Percentiles rank a stretch among this genome's conserved stretches.
Conservation (phyloP, 2,113 vertebrate species). For the Dipodomys stephensi region DNA sequence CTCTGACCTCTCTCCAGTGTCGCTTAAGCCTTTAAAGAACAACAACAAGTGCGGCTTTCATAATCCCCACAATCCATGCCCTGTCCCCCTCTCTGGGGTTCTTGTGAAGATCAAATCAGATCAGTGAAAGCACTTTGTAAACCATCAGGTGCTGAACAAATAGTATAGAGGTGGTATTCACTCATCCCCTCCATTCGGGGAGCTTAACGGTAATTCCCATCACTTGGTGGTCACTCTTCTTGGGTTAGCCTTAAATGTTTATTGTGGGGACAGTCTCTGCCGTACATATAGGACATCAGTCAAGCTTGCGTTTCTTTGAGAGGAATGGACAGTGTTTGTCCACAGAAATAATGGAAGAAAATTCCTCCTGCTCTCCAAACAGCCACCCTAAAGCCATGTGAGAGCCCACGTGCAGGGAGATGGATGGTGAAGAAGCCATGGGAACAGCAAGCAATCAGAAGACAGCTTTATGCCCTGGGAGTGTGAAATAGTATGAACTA, state of each 20-base stretch:
- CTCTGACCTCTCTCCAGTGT: neutral
- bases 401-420: neutral
- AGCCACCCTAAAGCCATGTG: constrained; percentile 10
- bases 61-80: constrained; percentile 4
- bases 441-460: neutral
- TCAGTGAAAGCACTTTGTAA: constrained; percentile 54
- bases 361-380: constrained; percentile 40
- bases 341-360: constrained; percentile 76
- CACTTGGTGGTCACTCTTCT: constrained; percentile 75
- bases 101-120: constrained; percentile 61
- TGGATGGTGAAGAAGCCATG: neutral
- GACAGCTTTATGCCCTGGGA: neutral
- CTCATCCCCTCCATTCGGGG: constrained; percentile 29
- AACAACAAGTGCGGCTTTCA: constrained; percentile 13
- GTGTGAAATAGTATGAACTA: no score
- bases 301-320: constrained; percentile 80
- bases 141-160: constrained; percentile 45
- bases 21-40: constrained; percentile 36
- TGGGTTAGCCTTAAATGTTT: constrained; percentile 82
- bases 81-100: constrained; percentile 22
- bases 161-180: constrained; percentile 36
- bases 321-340: constrained; percentile 69
- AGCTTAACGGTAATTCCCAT: constrained; percentile 80
- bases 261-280: constrained; percentile 78
- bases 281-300: constrained; percentile 79